These are phyloP conservation scores for Eurytoma adleriae DNA, from an alignment of 2,888 invertebrate genomes.

Conservation along the genomic window DNA sequence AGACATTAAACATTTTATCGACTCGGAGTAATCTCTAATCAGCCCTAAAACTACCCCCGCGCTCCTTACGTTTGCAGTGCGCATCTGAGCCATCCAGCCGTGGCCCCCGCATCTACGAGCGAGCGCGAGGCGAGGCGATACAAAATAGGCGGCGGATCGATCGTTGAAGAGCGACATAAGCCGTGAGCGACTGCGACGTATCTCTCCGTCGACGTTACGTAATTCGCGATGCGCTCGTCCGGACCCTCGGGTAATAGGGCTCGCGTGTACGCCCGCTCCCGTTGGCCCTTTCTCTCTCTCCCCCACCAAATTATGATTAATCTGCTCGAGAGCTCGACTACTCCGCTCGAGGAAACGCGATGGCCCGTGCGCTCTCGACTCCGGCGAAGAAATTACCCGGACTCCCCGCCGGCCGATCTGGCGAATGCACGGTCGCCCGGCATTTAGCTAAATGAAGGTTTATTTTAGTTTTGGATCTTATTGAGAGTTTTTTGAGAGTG, in stretches of 20 bases:
- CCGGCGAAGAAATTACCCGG: conserved; percentile 29
- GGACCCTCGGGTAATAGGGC: conserved; percentile 29
- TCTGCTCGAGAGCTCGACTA: conserved; percentile 34
- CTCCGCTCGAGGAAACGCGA: conserved; percentile 15
- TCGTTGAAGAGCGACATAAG: conserved; percentile 48
- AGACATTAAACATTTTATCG: too few relatives aligned
- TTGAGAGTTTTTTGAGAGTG: too few relatives aligned
- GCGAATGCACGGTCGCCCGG: background rate
- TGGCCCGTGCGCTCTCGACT: background rate
- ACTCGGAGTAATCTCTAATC: too few relatives aligned
- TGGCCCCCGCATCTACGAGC: too few relatives aligned
- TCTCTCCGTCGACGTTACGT: conserved; percentile 56
- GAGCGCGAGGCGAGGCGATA: too few relatives aligned
- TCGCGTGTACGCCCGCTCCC: conserved; percentile 34
- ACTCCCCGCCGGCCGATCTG: conserved; percentile 5
- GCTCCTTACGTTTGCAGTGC: too few relatives aligned
- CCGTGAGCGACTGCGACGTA: conserved; percentile 9
- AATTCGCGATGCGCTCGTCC: conserved; percentile 49
- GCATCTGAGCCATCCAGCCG: too few relatives aligned
- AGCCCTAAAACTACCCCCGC: too few relatives aligned
- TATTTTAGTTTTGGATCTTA: too few relatives aligned
- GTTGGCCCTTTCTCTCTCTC: conserved; percentile 30
- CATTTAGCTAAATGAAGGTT: too few relatives aligned
- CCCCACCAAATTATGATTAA: conserved; percentile 55
- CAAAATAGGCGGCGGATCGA: conserved; percentile 34